These are phyloP conservation scores for Ptychodera flava DNA, from an alignment of 35 echinoderm and acorn worm genomes.

Conservation along the genomic window DNA sequence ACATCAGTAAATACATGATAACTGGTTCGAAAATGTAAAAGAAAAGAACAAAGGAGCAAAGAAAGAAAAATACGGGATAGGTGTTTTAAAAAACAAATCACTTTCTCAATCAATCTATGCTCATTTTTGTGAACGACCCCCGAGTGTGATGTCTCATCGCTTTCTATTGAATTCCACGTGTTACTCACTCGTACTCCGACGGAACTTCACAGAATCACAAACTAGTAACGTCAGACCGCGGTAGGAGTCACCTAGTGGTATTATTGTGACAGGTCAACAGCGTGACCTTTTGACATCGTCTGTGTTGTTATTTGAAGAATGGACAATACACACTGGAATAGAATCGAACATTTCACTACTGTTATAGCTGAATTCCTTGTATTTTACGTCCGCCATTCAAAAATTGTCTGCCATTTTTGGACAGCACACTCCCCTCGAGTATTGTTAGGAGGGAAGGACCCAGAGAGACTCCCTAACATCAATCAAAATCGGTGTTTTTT, in stretches of 20 bases:
- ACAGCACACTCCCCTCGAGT: background rate
- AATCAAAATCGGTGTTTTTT: no score
- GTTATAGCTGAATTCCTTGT: background rate
- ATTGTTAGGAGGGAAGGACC: background rate
- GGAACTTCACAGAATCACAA: background rate
- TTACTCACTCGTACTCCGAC: background rate
- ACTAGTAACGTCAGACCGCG: background rate
- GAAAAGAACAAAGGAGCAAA: no score
- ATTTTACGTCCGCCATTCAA: slow-evolving; percentile 1
- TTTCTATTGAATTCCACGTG: no score
- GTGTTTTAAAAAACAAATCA: no score
- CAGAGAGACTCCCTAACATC: no score
- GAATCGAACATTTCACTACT: background rate
- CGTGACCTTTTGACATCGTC: background rate
- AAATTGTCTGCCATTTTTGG: background rate
- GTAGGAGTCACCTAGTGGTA: background rate
- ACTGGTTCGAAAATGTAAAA: no score
- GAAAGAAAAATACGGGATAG: no score
- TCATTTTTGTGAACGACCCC: no score
- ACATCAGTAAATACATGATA: no score
- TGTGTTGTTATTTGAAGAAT: no score
- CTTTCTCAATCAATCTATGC: no score
- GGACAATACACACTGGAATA: background rate
- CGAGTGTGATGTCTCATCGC: no score
- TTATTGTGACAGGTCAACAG: background rate